Evolutionary conservation across 1,140 invertebrate genomes (phyloP), one percentile per base, ranked within the genome.

Genomic region (Whitmania pigra): DNA sequence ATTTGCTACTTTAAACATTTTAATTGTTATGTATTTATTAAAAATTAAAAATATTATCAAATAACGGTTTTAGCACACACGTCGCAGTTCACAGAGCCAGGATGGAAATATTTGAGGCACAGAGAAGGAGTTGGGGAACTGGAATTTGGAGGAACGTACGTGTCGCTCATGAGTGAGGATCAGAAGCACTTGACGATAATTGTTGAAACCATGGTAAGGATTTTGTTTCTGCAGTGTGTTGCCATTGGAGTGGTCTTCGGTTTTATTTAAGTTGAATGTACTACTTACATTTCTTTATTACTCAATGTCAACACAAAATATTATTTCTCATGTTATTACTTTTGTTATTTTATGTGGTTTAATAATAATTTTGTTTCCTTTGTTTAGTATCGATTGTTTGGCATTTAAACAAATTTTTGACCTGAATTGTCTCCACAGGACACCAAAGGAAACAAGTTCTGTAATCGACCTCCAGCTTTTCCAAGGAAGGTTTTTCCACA

Each of bases 31-130:
- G 5, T 0, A 7, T 49, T 49, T 49, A 49, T 49, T 49, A 49
- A 49, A 49, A 49, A 5, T 49, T 7, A 49, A 17, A 0, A 49
- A 49, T 15, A 49, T 13, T 49, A 11, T 11, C 43, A 17, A 49
- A 1, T 49, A 49, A 49, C 57, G 22, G 22, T 63, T 76, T 53
- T 63, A 75, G 75, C 75, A 17, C 75, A 76, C 63, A 68, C 69
- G 15, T 76, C 75, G 6, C 75, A 76, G 57, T 76, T 76, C 69
- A 73, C 75, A 25, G 31, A 72, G 29, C 49, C 71, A 27, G 75
- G 75, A n/a, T 76, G 75, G 75, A 55, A 43, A 9, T 76, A 76
- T 63, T 53, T 75, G 29, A 27, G 27, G 18, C 69, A 73, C 69
- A 75, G 75, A 18, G 20, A 60, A 15, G 75, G 75, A 20, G 69